Conservation (phyloP, 2,113 vertebrate species). For the Chinchilla lanigera region DNA sequence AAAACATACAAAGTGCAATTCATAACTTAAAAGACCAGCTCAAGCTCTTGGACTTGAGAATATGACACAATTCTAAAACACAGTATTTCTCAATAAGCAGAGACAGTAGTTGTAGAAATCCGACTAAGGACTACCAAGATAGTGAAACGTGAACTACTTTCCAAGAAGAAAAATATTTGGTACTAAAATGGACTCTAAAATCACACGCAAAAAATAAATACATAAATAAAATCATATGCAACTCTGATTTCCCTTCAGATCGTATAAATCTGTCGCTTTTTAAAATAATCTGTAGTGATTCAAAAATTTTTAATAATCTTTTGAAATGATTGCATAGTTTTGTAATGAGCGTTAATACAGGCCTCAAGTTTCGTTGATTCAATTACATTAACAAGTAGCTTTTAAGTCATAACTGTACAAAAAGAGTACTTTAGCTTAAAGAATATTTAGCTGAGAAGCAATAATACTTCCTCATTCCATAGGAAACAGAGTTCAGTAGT, state of each 20-base stretch:
- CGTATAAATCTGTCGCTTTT: too few species aligned
- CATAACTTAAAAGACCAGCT: neutral
- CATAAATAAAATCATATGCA: too few species aligned
- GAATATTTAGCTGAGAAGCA: neutral
- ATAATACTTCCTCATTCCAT: neutral
- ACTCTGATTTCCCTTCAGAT: too few species aligned
- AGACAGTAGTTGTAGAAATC: neutral
- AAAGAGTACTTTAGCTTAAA: neutral
- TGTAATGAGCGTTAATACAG: neutral
- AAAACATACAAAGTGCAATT: conserved; percentile 42
- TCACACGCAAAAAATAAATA: too few species aligned
- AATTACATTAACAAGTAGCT: neutral
- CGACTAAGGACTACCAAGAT: neutral
- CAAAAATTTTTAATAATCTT: neutral
- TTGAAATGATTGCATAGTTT: neutral
- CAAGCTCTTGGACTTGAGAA: neutral
- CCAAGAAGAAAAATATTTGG: neutral
- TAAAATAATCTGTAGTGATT: neutral
- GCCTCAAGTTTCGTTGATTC: neutral
- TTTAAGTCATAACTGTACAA: neutral
- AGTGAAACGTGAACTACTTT: neutral
- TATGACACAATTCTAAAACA: neutral
- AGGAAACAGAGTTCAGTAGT: neutral
- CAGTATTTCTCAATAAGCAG: neutral
- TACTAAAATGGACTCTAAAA: neutral